A percentile compares a stretch with the other conserved stretches of the same genome.
Conservation (phyloP, 2,888 invertebrate genomes). For the Drosophila prostipennis region DNA sequence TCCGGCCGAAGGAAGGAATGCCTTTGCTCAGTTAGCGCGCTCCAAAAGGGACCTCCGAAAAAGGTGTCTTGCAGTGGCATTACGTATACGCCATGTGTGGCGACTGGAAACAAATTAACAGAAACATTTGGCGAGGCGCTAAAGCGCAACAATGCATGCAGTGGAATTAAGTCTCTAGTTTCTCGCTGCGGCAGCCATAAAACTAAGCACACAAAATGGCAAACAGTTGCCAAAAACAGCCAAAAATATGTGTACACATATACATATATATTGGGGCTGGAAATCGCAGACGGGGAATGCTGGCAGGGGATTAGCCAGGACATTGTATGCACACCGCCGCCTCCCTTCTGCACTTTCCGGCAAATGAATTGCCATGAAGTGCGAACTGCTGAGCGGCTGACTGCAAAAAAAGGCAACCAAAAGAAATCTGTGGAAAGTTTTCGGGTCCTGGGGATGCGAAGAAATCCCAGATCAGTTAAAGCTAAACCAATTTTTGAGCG, state of each 20-base stretch:
- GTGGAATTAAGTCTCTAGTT: constrained; percentile 20
- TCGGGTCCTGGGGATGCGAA: constrained; percentile 10
- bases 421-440: constrained; percentile 21
- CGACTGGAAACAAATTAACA: constrained; percentile 50
- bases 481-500: constrained; percentile 51
- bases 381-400: constrained; percentile 5
- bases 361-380: constrained; percentile 44
- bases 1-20: background rate
- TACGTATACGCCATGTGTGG: constrained; percentile 32
- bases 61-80: constrained; percentile 3
- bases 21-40: constrained; percentile 32
- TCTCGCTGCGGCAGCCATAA: constrained; percentile 45
- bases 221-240: constrained; percentile 41
- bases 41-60: background rate
- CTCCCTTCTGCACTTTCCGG: constrained; percentile 4
- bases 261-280: constrained; percentile 13
- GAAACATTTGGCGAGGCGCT: constrained; percentile 52
- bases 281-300: constrained; percentile 29
- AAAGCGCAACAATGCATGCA: constrained; percentile 48
- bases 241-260: constrained; percentile 7
- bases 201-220: constrained; percentile 43
- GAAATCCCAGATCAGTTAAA: constrained; percentile 40
- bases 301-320: constrained; percentile 47
- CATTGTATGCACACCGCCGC: constrained; percentile 25
- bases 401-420: constrained; percentile 5